phyloP scores from a whole-genome alignment of 2,113 vertebrate species.

The Hypocryptadius cinnamomeus region DNA sequence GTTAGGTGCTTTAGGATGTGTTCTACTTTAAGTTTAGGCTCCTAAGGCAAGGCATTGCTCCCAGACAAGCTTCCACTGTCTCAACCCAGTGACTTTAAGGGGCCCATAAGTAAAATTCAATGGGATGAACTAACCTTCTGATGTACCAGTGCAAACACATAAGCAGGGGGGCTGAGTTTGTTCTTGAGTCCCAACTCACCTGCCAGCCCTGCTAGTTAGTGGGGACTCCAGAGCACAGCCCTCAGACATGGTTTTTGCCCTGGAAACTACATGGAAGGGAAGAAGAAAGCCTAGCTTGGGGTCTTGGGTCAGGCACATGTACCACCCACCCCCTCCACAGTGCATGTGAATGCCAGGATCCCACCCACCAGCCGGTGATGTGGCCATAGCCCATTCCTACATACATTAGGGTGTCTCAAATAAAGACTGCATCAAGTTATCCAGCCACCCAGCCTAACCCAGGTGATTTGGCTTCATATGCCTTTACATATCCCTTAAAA shows the following conservation, averaged over 20 bases:
- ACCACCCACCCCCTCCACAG: not conserved
- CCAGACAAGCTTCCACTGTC: not conserved
- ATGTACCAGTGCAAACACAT: not conserved
- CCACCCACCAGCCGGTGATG: not conserved
- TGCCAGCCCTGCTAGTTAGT: not conserved
- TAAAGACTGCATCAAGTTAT: not conserved
- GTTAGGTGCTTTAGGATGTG: not conserved
- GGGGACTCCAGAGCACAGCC: fast-evolving
- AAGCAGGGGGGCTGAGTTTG: not conserved
- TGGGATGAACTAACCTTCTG: not conserved
- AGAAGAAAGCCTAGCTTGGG: not conserved
- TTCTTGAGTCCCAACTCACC: not conserved
- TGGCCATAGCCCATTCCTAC: not conserved
- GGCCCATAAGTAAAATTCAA: not conserved
- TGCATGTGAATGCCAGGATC: not conserved
- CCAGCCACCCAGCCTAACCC: not conserved
- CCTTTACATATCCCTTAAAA: not conserved
- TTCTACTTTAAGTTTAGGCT: not conserved
- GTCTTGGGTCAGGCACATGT: not conserved
- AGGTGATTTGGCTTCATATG: not conserved
- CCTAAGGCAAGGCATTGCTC: not conserved
- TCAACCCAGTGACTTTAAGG: not conserved
- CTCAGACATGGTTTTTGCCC: not conserved
- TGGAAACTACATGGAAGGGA: not conserved
- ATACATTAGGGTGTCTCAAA: not conserved